A percentile compares a stretch with the other conserved stretches of the same genome.
These are phyloP conservation scores for Clarias pachynema DNA, from an alignment of 2,797 vertebrate genomes.

Conservation along the genomic window DNA sequence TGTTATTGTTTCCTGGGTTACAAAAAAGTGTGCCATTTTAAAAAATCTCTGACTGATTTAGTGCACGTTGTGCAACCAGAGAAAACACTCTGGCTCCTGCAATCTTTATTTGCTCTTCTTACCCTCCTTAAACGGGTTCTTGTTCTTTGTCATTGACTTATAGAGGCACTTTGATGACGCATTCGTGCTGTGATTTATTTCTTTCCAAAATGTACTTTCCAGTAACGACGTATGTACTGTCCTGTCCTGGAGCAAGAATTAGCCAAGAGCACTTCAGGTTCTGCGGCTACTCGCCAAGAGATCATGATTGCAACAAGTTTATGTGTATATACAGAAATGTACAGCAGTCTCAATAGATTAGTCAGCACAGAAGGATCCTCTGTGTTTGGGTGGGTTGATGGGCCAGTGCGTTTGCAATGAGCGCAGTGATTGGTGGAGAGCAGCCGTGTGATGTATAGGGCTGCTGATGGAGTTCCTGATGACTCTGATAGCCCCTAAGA, in stretches of 20 bases:
- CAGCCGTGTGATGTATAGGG: slow-evolving; percentile 53
- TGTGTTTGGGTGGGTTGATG: slow-evolving; percentile 4
- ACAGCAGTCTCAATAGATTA: slow-evolving; percentile 4
- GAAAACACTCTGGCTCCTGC: slow-evolving; percentile 43
- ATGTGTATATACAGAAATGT: slow-evolving; percentile 5
- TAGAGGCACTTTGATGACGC: slow-evolving; percentile 69
- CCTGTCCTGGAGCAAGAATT: background rate
- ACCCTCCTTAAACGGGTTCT: slow-evolving; percentile 44
- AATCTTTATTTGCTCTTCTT: slow-evolving; percentile 48
- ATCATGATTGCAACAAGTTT: background rate
- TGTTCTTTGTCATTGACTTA: slow-evolving; percentile 54
- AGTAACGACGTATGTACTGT: slow-evolving; percentile 15
- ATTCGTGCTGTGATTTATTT: slow-evolving; percentile 69
- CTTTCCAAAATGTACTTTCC: slow-evolving; percentile 39
- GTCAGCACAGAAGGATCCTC: slow-evolving; percentile 14
- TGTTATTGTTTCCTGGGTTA: background rate
- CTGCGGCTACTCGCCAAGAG: slow-evolving; percentile 6
- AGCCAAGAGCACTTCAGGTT: slow-evolving; percentile 23
- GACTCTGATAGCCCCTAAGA: slow-evolving; percentile 46
- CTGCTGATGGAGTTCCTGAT: slow-evolving; percentile 52
- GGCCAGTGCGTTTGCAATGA: background rate
- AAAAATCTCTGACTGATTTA: slow-evolving; percentile 43
- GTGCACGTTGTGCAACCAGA: slow-evolving; percentile 40
- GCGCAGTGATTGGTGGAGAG: slow-evolving; percentile 32
- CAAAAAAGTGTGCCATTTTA: background rate